Conservation (phyloP, 1,140 invertebrate species). For the Zaprionus africanus region DNA sequence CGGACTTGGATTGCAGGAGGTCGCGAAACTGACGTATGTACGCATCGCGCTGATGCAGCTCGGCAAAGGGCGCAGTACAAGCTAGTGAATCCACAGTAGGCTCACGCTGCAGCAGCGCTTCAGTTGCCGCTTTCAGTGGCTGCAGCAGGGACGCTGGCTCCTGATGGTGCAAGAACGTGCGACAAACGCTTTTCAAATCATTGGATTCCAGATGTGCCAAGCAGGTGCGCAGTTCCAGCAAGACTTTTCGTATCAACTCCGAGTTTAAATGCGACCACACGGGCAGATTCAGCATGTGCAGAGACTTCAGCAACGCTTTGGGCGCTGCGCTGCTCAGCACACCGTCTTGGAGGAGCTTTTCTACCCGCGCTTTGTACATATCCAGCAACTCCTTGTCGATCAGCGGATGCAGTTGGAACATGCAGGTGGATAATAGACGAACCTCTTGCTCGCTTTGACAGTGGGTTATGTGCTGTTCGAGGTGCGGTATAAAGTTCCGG, state of each 20-base stretch:
- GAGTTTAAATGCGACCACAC: conserved; percentile 69
- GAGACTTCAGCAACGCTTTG: conserved; percentile 66
- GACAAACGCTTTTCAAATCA: conserved; percentile 63
- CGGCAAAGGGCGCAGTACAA: conserved; percentile 70
- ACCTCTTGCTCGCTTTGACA: conserved; percentile 61
- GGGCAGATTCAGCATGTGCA: conserved; percentile 74
- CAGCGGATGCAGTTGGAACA: conserved; percentile 69
- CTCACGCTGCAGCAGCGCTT: conserved; percentile 51
- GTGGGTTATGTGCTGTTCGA: conserved; percentile 50
- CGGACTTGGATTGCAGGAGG: conserved; percentile 61
- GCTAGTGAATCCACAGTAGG: conserved; percentile 55
- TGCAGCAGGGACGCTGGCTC: conserved; percentile 65
- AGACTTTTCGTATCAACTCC: conserved; percentile 54
- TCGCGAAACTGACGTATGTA: conserved; percentile 71
- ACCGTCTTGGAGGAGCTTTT: conserved; percentile 40
- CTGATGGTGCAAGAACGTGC: conserved; percentile 69
- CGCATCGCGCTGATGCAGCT: conserved; percentile 73
- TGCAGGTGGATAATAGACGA: conserved; percentile 70
- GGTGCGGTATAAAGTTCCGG: conserved; percentile 60
- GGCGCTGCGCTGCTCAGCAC: conserved; percentile 45
- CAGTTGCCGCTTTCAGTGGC: conserved; percentile 48
- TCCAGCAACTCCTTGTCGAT: conserved; percentile 55
- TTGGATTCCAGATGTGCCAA: conserved; percentile 48
- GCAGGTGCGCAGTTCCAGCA: conserved; percentile 41
- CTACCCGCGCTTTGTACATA: conserved; percentile 54